phyloP scores from a whole-genome alignment of 1,140 invertebrate species.

The Idris sp. region DNA sequence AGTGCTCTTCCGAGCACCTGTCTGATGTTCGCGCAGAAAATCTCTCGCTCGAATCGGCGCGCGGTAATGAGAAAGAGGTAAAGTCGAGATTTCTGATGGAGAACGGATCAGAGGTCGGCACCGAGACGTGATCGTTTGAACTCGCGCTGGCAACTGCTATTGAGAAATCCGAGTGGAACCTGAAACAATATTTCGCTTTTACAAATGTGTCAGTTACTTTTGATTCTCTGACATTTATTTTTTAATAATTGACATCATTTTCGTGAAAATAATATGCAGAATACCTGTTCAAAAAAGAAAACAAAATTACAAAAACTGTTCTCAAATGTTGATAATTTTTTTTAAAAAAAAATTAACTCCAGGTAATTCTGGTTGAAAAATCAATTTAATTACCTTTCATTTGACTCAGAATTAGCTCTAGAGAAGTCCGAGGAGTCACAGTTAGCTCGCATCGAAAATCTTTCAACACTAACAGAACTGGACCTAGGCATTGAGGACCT shows the following conservation, averaged over 20 bases:
- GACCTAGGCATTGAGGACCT: constrained; percentile 75
- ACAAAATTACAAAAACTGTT: too few relatives aligned
- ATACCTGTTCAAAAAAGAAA: too few relatives aligned
- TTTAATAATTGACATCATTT: too few relatives aligned
- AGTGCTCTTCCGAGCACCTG: constrained; percentile 69
- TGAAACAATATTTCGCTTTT: constrained; percentile 5
- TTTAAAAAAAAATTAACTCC: too few relatives aligned
- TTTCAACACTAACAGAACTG: constrained; percentile 74
- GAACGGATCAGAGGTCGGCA: constrained; percentile 74
- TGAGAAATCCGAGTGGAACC: constrained; percentile 77
- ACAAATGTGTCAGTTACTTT: background rate
- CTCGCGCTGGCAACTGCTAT: constrained; percentile 75
- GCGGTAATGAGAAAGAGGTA: constrained; percentile 69
- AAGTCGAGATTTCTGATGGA: constrained; percentile 75
- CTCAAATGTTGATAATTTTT: too few relatives aligned
- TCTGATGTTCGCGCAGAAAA: constrained; percentile 72
- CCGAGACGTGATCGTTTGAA: constrained; percentile 74
- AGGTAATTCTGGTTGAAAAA: too few relatives aligned
- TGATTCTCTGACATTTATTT: too few relatives aligned
- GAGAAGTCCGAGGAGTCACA: constrained; percentile 77
- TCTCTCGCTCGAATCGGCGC: constrained; percentile 71
- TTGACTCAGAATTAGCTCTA: constrained; percentile 74
- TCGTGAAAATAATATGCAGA: too few relatives aligned
- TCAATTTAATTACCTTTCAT: constrained; percentile 71
- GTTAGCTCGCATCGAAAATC: constrained; percentile 75